Conservation (phyloP, 2,113 vertebrate genomes). For the Oostethus manadensis region DNA sequence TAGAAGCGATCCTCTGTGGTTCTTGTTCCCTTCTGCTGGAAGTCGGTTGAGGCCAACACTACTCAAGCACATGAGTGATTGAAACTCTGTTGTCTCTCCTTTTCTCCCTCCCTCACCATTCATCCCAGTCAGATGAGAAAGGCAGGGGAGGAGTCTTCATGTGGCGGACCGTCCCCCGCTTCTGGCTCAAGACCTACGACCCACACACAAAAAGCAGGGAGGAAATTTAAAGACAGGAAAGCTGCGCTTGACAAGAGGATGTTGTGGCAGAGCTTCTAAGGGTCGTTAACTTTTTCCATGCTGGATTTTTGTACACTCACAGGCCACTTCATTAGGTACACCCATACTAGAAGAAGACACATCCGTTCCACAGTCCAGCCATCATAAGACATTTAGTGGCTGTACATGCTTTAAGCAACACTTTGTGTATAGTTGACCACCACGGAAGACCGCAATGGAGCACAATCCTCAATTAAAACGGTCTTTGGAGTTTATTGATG, state of each 20-base stretch:
- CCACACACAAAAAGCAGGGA: constrained; percentile 7
- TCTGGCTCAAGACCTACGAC: too few relatives aligned
- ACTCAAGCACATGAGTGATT: constrained; percentile 66
- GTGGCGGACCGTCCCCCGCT: too few relatives aligned
- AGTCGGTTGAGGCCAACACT: constrained; percentile 38
- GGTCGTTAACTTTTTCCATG: constrained; percentile 32
- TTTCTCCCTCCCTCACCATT: constrained; percentile 28
- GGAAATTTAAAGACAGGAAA: constrained; percentile 35
- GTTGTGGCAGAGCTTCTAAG: constrained; percentile 34
- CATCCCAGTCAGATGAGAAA: constrained; percentile 44
- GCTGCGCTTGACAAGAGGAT: constrained; percentile 33
- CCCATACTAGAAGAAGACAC: background rate
- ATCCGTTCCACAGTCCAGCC: too few relatives aligned
- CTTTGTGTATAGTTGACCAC: too few relatives aligned
- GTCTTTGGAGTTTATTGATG: too few relatives aligned
- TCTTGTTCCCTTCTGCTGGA: constrained; percentile 19
- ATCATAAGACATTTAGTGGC: too few relatives aligned
- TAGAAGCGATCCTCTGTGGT: background rate
- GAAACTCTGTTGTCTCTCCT: constrained; percentile 65
- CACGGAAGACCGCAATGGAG: too few relatives aligned
- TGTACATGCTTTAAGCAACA: too few relatives aligned
- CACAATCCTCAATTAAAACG: too few relatives aligned
- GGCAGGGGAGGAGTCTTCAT: constrained; percentile 45
- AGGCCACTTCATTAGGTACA: background rate
- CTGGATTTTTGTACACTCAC: background rate